Evolutionary conservation across 2,888 invertebrate genomes (phyloP).

Genomic region (Coelogynopora nodosa): DNA sequence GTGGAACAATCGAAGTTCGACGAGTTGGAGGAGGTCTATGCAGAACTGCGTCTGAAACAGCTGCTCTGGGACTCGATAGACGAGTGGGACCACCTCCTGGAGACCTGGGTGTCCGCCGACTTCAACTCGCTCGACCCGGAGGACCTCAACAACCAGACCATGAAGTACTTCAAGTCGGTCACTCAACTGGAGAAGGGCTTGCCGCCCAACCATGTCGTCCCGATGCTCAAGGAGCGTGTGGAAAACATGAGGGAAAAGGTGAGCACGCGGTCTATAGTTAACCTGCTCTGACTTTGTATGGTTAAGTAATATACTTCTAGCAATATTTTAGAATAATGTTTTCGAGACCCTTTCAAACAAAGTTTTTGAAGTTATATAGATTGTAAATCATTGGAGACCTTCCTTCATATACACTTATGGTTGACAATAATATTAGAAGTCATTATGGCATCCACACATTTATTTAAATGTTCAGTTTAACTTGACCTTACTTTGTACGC

Average conservation of each 20-base stretch:
- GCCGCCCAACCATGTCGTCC: slow-evolving; percentile 75
- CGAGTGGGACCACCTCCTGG: slow-evolving; percentile 70
- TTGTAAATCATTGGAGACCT: too few species aligned
- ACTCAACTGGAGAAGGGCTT: slow-evolving; percentile 78
- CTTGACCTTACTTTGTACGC: too few species aligned
- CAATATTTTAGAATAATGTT: too few species aligned
- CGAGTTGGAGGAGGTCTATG: slow-evolving; percentile 74
- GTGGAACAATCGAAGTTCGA: slow-evolving; percentile 79
- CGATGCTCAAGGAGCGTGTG: slow-evolving; percentile 73
- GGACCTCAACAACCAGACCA: slow-evolving; percentile 69
- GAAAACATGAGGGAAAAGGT: slow-evolving; percentile 76
- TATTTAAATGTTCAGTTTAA: too few species aligned
- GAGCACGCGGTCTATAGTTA: slow-evolving; percentile 49
- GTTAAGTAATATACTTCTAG: too few species aligned
- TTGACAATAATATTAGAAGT: too few species aligned
- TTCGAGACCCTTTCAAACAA: too few species aligned
- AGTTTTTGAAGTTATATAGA: too few species aligned
- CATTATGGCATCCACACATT: too few species aligned
- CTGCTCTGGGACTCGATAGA: slow-evolving; percentile 75
- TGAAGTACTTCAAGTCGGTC: slow-evolving; percentile 71
- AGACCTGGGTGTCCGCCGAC: slow-evolving; percentile 67
- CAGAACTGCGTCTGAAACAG: slow-evolving; percentile 75
- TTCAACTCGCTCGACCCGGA: slow-evolving; percentile 69
- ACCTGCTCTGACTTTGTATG: too few species aligned
- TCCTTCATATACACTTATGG: too few species aligned